Base-by-base conservation (phyloP, 37 sponge, comb jelly and placozoan genomes). In the Sycon ciliatum region DNA sequence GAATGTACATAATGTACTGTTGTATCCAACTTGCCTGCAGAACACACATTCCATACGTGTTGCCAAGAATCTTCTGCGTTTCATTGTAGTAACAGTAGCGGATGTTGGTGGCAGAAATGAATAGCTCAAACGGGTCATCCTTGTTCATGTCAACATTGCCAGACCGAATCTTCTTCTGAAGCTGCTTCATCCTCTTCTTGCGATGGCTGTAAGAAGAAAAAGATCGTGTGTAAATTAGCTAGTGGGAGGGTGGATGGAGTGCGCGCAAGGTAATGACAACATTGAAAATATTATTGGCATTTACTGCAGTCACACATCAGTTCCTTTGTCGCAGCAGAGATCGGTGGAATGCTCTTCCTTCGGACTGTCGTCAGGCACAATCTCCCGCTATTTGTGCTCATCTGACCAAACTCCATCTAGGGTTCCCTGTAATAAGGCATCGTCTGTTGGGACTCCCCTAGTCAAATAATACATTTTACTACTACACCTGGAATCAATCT, bases 11-110 rank as follows among this genome's bases (percentile, higher is more conserved):
- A 31, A 5, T 63, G 4, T 52, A 49, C 62, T 23, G 16, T 11
- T 24, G 24, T 9, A 56, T 20, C 2, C 20, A 46, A 65, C 69
- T 57, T 16, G 85, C 90, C 83, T 90, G 91, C 26, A 95, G 79
- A 38, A 95, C 88, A 81, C 91, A 91, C 87, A 91, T 88, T 24
- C 98, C 98, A 67, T 73, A 95, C 2, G 98, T 95, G 76, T 85
- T 91, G 20, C 98, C 98, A 4, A 95, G 81, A 13, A 95, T 88
- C 72, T 88, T 91, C 73, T 91, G 85, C 18, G 92, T 91, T 56
- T 95, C 98, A 29, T 80, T 52, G 64, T 95, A 95, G 66, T 95
- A 95, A 62, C 86, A 83, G 69, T 91, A 95, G 22, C 98, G 79
- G 34, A 95, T 91, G 36, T 77, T 71, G 4, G 98, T 95, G 38